Percentiles rank a stretch among this genome's conserved stretches.
Conservation (phyloP, 2,888 invertebrate genomes). For the Eilema depressum region DNA sequence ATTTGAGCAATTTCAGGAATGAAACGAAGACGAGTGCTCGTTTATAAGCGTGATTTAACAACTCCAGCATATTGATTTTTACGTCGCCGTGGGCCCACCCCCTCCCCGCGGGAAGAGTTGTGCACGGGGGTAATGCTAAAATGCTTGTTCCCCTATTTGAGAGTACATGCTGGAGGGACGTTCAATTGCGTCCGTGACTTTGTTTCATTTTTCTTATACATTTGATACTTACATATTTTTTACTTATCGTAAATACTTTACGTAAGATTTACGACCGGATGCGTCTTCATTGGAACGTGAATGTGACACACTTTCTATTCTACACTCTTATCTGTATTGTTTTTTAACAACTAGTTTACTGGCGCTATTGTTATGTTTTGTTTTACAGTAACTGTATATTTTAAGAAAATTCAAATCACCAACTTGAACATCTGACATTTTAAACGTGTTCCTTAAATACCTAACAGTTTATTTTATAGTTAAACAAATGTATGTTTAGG, state of each 20-base stretch:
- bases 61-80: slow-evolving; percentile 90
- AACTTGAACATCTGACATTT: slow-evolving; percentile 30
- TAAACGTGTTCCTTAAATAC: slow-evolving; percentile 24
- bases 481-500: not conserved
- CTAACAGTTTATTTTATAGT: not conserved
- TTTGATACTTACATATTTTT: slow-evolving; percentile 59
- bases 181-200: slow-evolving; percentile 65
- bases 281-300: slow-evolving; percentile 81
- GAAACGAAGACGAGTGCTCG: slow-evolving; percentile 88
- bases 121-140: slow-evolving; percentile 88
- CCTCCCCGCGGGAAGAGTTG: slow-evolving; percentile 86
- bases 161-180: slow-evolving; percentile 86
- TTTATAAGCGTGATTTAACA: slow-evolving; percentile 91
- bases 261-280: slow-evolving; percentile 83
- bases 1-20: slow-evolving; percentile 83
- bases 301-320: slow-evolving; percentile 83
- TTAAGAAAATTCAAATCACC: slow-evolving; percentile 48
- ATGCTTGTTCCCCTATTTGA: slow-evolving; percentile 88
- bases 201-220: slow-evolving; percentile 64
- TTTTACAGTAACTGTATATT: slow-evolving; percentile 67
- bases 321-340: slow-evolving; percentile 78
- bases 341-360: slow-evolving; percentile 73
- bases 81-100: slow-evolving; percentile 87
- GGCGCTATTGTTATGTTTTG: slow-evolving; percentile 67
- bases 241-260: slow-evolving; percentile 75